Base-by-base conservation (phyloP, 2,797 vertebrate species). In the Phyllotis vaccarum region DNA sequence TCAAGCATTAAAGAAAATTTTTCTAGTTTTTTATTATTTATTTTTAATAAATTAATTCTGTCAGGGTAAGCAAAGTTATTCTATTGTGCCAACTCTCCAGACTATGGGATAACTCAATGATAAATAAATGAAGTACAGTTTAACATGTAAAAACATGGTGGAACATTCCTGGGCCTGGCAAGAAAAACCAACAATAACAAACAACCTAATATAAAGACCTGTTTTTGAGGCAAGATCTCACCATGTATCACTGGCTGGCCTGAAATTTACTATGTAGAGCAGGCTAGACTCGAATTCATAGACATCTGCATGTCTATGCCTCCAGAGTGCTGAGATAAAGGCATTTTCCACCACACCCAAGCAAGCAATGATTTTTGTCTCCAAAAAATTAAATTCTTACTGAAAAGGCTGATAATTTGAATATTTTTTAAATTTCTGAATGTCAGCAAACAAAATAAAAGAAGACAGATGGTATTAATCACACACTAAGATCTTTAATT, bases 341-440 rank as follows among this genome's bases (percentile, higher is more conserved):
- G 27, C 5, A 76, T 49, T 49, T 75, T 14, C 40, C 74, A 76
- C 14, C 74, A 76, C 27, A 76, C 43, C 19, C 68, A 37, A 76
- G 27, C 74, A 43, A 76, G 74, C 74, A 76, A 49, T 76, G 43
- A 17, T 76, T 56, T 68, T 75, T 89, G 12, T 68, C 89, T 86
- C 40, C 34, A 86, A 80, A 80, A 94, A 80, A 31, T 85, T 89
- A 88, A 86, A 87, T 76, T 34, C 16, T 75, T 86, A 80, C 10
- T 43, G 43, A 79, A 37, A 72, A 85, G 40, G 10, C 68, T 2
- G 40, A 1, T 58, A 86, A 89, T 56, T 43, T 79, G 52, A 54
- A 11, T 52, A 34, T 58, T 68, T 88, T 49, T 52, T 52, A 52
- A 78, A 31, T 70, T 70, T 94, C 56, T 86, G 34, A 85, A 79